A percentile compares a stretch with the other conserved stretches of the same genome.
phyloP scores from a whole-genome alignment of 2,888 invertebrate genomes.

The Dynastes tityus region DNA sequence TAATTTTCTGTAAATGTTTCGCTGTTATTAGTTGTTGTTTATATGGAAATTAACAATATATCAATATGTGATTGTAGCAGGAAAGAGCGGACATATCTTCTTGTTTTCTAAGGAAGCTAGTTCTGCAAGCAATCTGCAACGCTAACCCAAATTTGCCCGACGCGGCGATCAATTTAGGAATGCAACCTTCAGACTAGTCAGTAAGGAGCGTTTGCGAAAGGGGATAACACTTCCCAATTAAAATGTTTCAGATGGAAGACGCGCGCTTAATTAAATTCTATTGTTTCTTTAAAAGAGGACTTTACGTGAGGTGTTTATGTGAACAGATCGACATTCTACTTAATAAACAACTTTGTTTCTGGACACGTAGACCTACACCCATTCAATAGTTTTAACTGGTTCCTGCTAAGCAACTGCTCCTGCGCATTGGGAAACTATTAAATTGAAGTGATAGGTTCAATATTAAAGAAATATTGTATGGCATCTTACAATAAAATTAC shows the following conservation, averaged over 20 bases:
- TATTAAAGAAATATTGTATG: too few species aligned
- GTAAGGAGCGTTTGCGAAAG: conserved; percentile 7
- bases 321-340: neutral
- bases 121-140: too few species aligned
- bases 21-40: too few species aligned
- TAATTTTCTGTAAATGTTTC: too few species aligned
- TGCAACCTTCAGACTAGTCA: conserved; percentile 7
- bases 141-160: too few species aligned
- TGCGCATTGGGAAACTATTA: too few species aligned
- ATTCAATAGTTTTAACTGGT: neutral
- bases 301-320: neutral
- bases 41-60: too few species aligned
- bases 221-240: conserved; percentile 13
- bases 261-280: conserved; percentile 1
- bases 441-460: too few species aligned
- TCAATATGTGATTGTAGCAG: too few species aligned
- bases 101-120: too few species aligned
- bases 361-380: neutral
- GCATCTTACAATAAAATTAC: too few species aligned
- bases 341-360: neutral
- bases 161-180: neutral
- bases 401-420: neutral
- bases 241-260: conserved; percentile 15
- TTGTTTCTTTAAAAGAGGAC: neutral
- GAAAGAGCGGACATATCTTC: too few species aligned